Evolutionary conservation across 2,888 invertebrate species (phyloP).

Genomic region (Lordiphosa fenestrarum): DNA sequence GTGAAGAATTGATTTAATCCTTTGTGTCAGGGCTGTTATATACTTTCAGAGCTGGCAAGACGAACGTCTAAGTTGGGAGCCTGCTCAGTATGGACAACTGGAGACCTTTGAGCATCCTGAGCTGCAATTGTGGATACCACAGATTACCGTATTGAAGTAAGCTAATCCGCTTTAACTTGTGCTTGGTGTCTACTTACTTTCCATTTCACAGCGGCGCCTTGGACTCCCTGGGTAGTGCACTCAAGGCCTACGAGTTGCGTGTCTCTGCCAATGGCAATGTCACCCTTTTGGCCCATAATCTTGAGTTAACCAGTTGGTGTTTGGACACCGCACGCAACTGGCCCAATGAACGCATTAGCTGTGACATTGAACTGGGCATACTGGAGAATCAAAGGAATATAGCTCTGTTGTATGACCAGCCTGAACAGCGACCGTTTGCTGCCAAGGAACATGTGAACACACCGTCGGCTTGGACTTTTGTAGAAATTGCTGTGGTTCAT

Average conservation of each 20-base stretch:
- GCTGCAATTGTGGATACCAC: slow-evolving; percentile 72
- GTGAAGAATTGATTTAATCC: slow-evolving; percentile 13
- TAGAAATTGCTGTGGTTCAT: slow-evolving; percentile 53
- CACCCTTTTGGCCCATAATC: slow-evolving; percentile 58
- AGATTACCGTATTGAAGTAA: slow-evolving; percentile 71
- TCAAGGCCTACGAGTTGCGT: slow-evolving; percentile 52
- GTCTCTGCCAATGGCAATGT: slow-evolving; percentile 66
- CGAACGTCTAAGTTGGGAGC: slow-evolving; percentile 83
- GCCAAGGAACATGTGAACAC: slow-evolving; percentile 64
- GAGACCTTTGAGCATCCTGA: slow-evolving; percentile 50
- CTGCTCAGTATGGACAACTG: slow-evolving; percentile 82
- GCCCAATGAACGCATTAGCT: slow-evolving; percentile 76
- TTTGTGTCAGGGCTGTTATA: neutral
- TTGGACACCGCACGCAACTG: slow-evolving; percentile 71
- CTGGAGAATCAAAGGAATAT: slow-evolving; percentile 47
- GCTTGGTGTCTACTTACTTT: too few relatives aligned
- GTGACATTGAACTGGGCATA: slow-evolving; percentile 71
- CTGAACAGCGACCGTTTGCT: slow-evolving; percentile 43
- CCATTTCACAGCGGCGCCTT: slow-evolving; percentile 54
- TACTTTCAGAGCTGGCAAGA: slow-evolving; percentile 82
- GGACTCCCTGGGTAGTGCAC: slow-evolving; percentile 46
- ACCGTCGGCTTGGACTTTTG: slow-evolving; percentile 73
- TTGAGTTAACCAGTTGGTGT: slow-evolving; percentile 75
- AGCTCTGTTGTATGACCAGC: slow-evolving; percentile 49
- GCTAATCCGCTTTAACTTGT: slow-evolving; percentile 4